These are phyloP conservation scores for Scaptomyza cyrtandrae DNA, from an alignment of 2,888 invertebrate genomes.

Conservation along the genomic window DNA sequence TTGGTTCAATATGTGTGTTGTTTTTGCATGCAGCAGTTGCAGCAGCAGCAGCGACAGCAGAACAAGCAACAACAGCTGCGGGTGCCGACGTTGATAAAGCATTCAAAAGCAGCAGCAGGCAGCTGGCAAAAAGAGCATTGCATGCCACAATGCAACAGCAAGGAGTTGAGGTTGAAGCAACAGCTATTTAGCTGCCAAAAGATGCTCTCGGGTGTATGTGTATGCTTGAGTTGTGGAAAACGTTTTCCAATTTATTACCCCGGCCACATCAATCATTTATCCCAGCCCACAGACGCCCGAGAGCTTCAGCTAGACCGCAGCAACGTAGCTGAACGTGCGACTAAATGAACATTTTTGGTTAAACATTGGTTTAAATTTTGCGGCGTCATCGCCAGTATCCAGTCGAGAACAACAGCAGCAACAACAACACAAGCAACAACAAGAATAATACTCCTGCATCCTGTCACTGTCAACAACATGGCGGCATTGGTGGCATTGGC, in stretches of 20 bases:
- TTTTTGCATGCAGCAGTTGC: slow-evolving; percentile 52
- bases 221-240: slow-evolving; percentile 56
- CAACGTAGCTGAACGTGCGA: slow-evolving; percentile 61
- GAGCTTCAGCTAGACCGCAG: slow-evolving; percentile 18
- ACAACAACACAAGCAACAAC: slow-evolving; percentile 4
- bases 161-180: not conserved
- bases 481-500: slow-evolving; percentile 42
- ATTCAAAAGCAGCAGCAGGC: slow-evolving; percentile 47
- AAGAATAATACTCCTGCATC: slow-evolving; percentile 36
- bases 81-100: slow-evolving; percentile 70
- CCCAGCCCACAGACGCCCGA: slow-evolving; percentile 57
- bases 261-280: slow-evolving; percentile 75
- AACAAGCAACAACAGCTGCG: slow-evolving; percentile 60
- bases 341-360: slow-evolving; percentile 82
- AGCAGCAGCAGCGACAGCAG: not conserved
- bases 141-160: slow-evolving; percentile 48
- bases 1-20: slow-evolving; percentile 59
- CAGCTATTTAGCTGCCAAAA: slow-evolving; percentile 35
- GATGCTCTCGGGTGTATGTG: slow-evolving; percentile 24
- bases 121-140: slow-evolving; percentile 34
- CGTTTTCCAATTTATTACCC: slow-evolving; percentile 83
- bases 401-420: not conserved
- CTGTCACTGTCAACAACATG: slow-evolving; percentile 75
- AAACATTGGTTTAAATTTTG: slow-evolving; percentile 81
- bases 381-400: slow-evolving; percentile 70